Conservation (phyloP, 2,888 invertebrate genomes). For the Poecilobothrus nobilitatus region DNA sequence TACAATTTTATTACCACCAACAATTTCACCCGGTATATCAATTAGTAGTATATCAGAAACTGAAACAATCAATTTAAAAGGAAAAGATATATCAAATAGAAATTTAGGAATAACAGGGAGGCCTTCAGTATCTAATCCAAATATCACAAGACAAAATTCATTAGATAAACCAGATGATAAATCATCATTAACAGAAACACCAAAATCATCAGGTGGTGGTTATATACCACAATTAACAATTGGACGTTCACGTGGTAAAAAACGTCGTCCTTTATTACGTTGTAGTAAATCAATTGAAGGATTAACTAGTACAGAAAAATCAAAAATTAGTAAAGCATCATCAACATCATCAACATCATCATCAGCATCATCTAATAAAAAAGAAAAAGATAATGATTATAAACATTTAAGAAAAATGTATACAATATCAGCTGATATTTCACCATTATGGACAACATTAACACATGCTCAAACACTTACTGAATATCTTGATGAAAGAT, state of each 20-base stretch:
- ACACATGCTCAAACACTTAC: constrained; percentile 59
- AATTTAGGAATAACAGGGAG: not conserved
- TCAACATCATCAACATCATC: not conserved
- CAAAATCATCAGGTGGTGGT: not conserved
- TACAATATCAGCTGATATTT: constrained; percentile 51
- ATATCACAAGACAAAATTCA: not conserved
- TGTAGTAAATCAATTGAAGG: constrained; percentile 3
- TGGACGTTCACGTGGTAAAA: not conserved
- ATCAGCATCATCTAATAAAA: not conserved
- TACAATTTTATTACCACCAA: constrained; percentile 11
- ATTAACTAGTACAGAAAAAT: not conserved
- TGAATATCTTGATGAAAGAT: constrained; percentile 29
- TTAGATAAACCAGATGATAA: not conserved
- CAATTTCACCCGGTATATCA: not conserved
- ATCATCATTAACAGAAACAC: not conserved
- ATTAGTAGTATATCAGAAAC: not conserved
- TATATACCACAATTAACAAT: constrained; percentile 4
- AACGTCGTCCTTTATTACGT: not conserved
- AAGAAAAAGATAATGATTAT: not conserved
- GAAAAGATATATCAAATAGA: not conserved
- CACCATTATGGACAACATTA: constrained; percentile 73
- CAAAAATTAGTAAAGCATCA: not conserved
- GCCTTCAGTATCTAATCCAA: not conserved
- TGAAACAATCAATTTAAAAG: not conserved
- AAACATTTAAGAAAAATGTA: constrained; percentile 23